Base-by-base conservation (phyloP, 2,797 vertebrate genomes). In the Diplodus puntazzo region DNA sequence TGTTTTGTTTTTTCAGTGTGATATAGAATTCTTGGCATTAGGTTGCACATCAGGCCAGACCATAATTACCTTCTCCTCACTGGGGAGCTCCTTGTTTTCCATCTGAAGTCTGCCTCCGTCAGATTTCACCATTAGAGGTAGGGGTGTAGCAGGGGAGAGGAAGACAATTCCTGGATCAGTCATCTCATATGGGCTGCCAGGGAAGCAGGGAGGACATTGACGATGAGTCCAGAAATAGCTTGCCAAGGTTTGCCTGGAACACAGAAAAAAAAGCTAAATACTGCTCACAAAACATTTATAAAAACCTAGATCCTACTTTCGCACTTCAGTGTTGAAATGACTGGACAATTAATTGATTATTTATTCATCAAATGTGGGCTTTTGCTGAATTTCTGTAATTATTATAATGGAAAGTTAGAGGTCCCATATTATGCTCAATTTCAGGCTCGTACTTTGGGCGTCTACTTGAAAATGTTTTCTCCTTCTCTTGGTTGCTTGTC, bases 11-110 rank as follows among this genome's bases (percentile, higher is more conserved):
- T 59, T 72, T 78, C 42, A 13, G 27, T 79, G 67, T 72, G 69
- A 79, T 80, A 82, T 85, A 77, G 78, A 84, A 89, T 89, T 83
- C 83, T 81, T 87, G 81, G 87, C 87, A 84, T 92, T 78, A 81
- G 84, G 77, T 83, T 78, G 84, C 87, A 89, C 89, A 89, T 87
- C 85, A 83, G 87, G 73, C 86, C 73, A 67, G 81, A 83, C 82
- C 76, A 84, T 91, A 91, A 94, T 92, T 92, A 87, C 86, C 87
- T 90, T 76, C 80, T 71, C 84, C 58, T 75, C 89, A 66, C 82
- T 65, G 71, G 91, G 91, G 90, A 94, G 87, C 80, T 78, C 72
- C 84, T 83, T 88, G 87, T 88, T 89, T 91, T 91, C 83, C 87
- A 89, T 92, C 88, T 90, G 81, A 90, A 85, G 89, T 73, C 87